Conservation (phyloP, 1,140 invertebrate genomes). For the Artemia franciscana region DNA sequence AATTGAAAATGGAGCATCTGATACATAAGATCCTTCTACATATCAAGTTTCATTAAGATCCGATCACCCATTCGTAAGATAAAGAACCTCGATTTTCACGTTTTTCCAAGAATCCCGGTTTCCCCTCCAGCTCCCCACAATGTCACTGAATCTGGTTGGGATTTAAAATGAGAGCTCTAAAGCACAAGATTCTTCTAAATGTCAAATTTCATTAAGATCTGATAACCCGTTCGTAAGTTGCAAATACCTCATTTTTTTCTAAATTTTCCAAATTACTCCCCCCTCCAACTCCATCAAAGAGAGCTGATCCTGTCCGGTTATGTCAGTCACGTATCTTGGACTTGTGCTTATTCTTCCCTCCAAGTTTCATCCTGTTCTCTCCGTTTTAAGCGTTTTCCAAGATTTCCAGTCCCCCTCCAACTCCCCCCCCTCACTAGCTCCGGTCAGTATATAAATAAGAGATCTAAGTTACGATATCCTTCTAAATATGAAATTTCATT, state of each 20-base stretch:
- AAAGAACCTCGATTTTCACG: not conserved
- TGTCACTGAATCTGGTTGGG: not conserved
- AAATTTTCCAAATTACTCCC: not conserved
- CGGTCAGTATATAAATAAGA: not conserved
- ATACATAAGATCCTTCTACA: too few species aligned
- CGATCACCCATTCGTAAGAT: too few species aligned
- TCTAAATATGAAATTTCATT: not conserved
- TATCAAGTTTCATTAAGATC: too few species aligned
- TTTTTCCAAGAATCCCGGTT: not conserved
- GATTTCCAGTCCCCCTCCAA: not conserved
- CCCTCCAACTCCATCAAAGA: not conserved
- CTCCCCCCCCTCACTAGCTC: not conserved
- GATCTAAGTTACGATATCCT: not conserved
- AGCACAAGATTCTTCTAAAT: not conserved
- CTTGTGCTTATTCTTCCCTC: not conserved
- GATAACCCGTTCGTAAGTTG: too few species aligned
- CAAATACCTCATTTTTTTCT: too few species aligned
- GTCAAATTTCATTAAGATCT: not conserved
- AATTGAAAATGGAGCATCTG: too few species aligned
- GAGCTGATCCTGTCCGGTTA: not conserved
- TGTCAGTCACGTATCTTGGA: not conserved
- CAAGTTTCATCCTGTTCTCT: not conserved
- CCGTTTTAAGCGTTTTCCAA: not conserved
- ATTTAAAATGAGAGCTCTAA: not conserved
- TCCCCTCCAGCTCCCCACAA: not conserved